Conservation (phyloP, 2,113 vertebrate genomes). For the Xiphias gladius region DNA sequence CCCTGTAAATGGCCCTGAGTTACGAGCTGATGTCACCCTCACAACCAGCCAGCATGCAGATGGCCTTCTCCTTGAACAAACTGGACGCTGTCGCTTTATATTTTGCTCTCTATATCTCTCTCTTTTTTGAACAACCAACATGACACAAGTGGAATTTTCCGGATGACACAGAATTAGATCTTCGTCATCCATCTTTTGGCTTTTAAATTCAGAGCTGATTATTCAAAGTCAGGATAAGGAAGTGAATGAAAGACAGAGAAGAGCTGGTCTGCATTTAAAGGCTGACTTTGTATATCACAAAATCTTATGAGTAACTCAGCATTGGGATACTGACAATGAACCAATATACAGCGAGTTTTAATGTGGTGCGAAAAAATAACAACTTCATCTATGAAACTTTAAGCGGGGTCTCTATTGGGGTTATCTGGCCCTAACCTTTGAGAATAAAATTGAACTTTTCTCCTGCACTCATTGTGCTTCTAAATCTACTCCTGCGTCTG, state of each 20-base stretch:
- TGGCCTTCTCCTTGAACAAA: slow-evolving; percentile 65
- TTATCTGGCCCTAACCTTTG: slow-evolving; percentile 42
- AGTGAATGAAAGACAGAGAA: slow-evolving; percentile 15
- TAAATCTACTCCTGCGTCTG: slow-evolving; percentile 44
- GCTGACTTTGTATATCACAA: slow-evolving; percentile 12
- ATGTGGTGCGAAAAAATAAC: slow-evolving; percentile 31
- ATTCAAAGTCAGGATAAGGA: slow-evolving; percentile 35
- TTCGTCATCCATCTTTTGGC: slow-evolving; percentile 45
- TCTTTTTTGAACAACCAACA: slow-evolving; percentile 42
- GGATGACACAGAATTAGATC: slow-evolving; percentile 60
- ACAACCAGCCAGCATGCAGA: slow-evolving; percentile 59
- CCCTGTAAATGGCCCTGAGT: slow-evolving; percentile 62
- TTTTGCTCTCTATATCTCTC: slow-evolving; percentile 39
- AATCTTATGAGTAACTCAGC: neutral
- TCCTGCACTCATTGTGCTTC: slow-evolving; percentile 13
- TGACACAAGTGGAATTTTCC: slow-evolving; percentile 67
- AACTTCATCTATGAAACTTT: slow-evolving; percentile 22
- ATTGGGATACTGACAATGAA: neutral
- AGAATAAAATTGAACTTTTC: slow-evolving; percentile 40
- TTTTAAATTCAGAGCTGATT: slow-evolving; percentile 35
- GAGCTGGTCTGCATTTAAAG: slow-evolving; percentile 39
- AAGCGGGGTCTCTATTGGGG: slow-evolving; percentile 24
- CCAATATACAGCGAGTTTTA: neutral
- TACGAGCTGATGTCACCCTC: slow-evolving; percentile 74
- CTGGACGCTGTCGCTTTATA: slow-evolving; percentile 42